These are phyloP conservation scores for Anguilla japonica DNA, from an alignment of 2,113 vertebrate species.

Conservation along the genomic window DNA sequence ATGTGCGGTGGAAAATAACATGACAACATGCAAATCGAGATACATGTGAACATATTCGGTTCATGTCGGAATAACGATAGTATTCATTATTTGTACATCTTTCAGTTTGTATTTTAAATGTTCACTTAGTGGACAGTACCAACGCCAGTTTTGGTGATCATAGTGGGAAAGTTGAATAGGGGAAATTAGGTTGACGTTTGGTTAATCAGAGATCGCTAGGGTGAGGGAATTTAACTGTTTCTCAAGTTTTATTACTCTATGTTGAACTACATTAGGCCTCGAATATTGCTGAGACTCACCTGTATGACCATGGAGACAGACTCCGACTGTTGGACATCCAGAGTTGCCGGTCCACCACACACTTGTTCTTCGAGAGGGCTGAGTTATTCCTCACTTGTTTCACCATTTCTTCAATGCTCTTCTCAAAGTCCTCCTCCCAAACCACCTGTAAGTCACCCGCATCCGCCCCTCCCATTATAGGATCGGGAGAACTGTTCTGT, in stretches of 20 bases:
- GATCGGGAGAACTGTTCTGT: constrained; percentile 42
- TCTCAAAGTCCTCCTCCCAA: constrained; percentile 73
- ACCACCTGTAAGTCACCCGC: constrained; percentile 19
- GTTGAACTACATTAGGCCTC: background rate
- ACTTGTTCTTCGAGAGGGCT: constrained; percentile 65
- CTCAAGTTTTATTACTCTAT: background rate
- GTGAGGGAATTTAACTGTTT: background rate
- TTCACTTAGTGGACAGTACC: too few relatives aligned
- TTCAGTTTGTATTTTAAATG: too few relatives aligned
- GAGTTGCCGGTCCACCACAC: constrained; percentile 78
- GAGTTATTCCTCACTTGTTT: constrained; percentile 75
- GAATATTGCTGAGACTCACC: constrained; percentile 56
- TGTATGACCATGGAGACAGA: constrained; percentile 82
- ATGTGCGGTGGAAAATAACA: background rate
- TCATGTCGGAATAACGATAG: background rate
- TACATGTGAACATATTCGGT: background rate
- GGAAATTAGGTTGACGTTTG: too few relatives aligned
- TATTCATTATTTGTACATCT: too few relatives aligned
- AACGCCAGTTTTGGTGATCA: background rate
- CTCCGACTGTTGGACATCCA: constrained; percentile 82
- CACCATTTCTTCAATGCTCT: constrained; percentile 78
- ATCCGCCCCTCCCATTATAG: constrained; percentile 43
- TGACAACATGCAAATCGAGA: constrained; percentile 14
- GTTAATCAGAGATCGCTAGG: too few relatives aligned
- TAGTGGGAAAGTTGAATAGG: too few relatives aligned